These are phyloP conservation scores for Disparrhopalites patrizii DNA, from an alignment of 2,888 invertebrate genomes.

Conservation along the genomic window DNA sequence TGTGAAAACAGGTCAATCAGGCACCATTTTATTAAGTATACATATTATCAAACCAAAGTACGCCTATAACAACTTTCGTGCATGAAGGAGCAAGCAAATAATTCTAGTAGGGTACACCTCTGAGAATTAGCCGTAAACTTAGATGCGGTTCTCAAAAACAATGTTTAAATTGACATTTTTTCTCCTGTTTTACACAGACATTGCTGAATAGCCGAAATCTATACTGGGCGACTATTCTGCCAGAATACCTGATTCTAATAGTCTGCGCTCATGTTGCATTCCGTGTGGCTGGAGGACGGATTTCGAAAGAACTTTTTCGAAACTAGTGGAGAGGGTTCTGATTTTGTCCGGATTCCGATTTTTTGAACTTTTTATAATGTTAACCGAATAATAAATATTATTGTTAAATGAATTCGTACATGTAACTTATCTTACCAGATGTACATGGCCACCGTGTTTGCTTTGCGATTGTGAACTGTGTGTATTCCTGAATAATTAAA, in stretches of 20 bases:
- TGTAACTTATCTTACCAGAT: constrained; percentile 19
- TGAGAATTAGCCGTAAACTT: neutral
- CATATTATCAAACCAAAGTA: constrained; percentile 3
- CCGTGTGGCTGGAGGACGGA: constrained; percentile 50
- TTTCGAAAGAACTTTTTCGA: constrained; percentile 28
- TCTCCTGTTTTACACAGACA: constrained; percentile 57
- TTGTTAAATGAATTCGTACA: neutral
- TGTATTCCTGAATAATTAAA: constrained; percentile 22
- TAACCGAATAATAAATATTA: constrained; percentile 8
- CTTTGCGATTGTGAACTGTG: constrained; percentile 22
- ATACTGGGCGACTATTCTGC: constrained; percentile 66
- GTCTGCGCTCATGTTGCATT: constrained; percentile 58
- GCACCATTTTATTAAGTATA: constrained; percentile 9
- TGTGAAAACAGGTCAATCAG: constrained; percentile 5
- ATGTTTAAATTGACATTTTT: neutral
- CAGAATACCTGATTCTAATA: constrained; percentile 64
- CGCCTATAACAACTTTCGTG: neutral
- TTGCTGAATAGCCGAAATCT: constrained; percentile 66
- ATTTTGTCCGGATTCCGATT: constrained; percentile 12
- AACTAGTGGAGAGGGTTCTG: constrained; percentile 12
- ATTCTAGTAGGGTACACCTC: neutral
- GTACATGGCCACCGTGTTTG: constrained; percentile 19
- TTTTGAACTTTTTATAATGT: constrained; percentile 10
- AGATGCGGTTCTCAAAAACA: neutral
- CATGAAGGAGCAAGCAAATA: neutral